Evolutionary conservation across 2,113 vertebrate genomes (phyloP), one percentile per base, ranked within the genome.

Genomic region (Crocuta crocuta): DNA sequence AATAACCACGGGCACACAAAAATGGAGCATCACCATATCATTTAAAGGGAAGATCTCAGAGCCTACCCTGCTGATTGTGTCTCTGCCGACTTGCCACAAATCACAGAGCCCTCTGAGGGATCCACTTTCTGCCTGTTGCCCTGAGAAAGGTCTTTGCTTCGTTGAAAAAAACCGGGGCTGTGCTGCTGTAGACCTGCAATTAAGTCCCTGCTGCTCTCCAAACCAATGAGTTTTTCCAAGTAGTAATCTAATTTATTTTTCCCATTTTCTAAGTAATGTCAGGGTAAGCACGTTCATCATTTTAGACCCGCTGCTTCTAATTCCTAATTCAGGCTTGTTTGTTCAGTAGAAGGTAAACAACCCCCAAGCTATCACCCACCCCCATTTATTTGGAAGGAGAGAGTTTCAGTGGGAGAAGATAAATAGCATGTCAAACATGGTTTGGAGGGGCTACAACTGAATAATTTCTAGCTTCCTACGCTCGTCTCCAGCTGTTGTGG

Each of bases 351-450:
- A 98, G 98, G 97, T 96, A 98, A 98, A 98, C 94, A 97, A 92
- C 94, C 97, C 98, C 97, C 95, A 93, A 98, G 98, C 97, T 97
- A 74, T 95, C 89, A 33, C 93, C 96, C 97, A 97, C 86, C 68
- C 94, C 85, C 82, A 92, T 96, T 98, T 98, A 90, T 86, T 96
- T 98, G 96, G 98, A 98, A 98, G 94, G 95, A 98, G 91, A 97
- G 92, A 97, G 63, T 97, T 98, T 97, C 98, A 97, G 97, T 95
- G 94, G 97, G 96, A 98, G 96, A 98, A 98, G 98, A 99, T 97
- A 98, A 99, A 98, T 98, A 98, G 97, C 19, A 11, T 96, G 98
- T 98, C 98, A 98, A 98, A 96, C 81, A 33, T 95, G 91, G 94
- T 98, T 98, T 98, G 98, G 96, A 98, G 97, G 98, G 97, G 92